Evolutionary conservation across 2,888 invertebrate species (phyloP).

Genomic region (Tenthredo distinguenda): DNA sequence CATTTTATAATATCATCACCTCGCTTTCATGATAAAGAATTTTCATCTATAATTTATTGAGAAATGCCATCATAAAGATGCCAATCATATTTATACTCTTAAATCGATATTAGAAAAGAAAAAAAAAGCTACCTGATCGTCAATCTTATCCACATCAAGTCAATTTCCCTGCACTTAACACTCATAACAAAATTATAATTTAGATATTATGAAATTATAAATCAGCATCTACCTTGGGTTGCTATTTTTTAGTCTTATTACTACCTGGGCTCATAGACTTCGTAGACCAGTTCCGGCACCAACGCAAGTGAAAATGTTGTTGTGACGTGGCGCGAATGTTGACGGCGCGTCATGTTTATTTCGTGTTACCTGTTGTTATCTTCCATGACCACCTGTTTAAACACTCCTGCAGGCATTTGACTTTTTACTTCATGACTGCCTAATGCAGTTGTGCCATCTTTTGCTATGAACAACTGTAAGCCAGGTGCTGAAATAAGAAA

Average conservation of each 20-base stretch:
- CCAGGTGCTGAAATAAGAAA: constrained; percentile 86
- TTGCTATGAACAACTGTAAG: constrained; percentile 92
- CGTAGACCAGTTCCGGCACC: constrained; percentile 75
- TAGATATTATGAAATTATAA: constrained; percentile 26
- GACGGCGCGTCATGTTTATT: constrained; percentile 69
- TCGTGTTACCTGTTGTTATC: constrained; percentile 85
- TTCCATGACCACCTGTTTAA: constrained; percentile 89
- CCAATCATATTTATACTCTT: not conserved
- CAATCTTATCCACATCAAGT: constrained; percentile 14
- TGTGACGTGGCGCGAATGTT: constrained; percentile 67
- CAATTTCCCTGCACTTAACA: constrained; percentile 8
- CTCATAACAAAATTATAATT: not conserved
- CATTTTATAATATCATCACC: constrained; percentile 18
- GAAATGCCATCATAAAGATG: constrained; percentile 21
- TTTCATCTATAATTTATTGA: constrained; percentile 28
- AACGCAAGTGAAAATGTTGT: constrained; percentile 69
- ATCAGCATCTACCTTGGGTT: constrained; percentile 20
- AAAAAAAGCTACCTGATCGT: not conserved
- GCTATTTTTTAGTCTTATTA: constrained; percentile 56
- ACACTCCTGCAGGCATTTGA: constrained; percentile 86
- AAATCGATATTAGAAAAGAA: not conserved
- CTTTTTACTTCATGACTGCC: constrained; percentile 91
- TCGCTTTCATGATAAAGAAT: constrained; percentile 4
- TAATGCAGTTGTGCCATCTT: constrained; percentile 93
- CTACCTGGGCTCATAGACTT: constrained; percentile 74